These are phyloP conservation scores for Phrynosoma blainvillii DNA, from an alignment of 2,113 vertebrate species.

Conservation along the genomic window DNA sequence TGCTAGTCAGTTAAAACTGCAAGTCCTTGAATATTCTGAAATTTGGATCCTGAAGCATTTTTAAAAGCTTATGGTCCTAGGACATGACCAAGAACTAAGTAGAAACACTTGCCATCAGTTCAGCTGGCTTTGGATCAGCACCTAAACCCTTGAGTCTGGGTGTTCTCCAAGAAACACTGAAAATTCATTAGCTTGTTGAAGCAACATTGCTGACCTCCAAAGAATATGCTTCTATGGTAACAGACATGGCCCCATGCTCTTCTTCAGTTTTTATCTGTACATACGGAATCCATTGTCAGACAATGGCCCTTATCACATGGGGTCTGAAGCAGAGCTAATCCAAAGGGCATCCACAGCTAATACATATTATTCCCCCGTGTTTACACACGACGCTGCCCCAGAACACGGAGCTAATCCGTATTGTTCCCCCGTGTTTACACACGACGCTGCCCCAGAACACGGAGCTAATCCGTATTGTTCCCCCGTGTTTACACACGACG, in stretches of 20 bases:
- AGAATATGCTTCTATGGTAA: not conserved
- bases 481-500: too few species aligned
- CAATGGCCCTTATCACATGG: too few species aligned
- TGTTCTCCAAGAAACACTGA: not conserved
- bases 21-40: not conserved
- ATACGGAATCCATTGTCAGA: not conserved
- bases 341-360: too few species aligned
- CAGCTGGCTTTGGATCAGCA: not conserved
- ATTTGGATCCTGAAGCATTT: not conserved
- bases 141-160: fast-evolving
- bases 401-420: too few species aligned
- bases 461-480: too few species aligned
- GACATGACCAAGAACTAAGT: not conserved
- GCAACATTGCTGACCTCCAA: not conserved
- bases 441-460: too few species aligned
- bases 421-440: too few species aligned
- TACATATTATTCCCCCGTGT: too few species aligned
- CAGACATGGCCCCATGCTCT: not conserved
- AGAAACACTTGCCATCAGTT: not conserved
- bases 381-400: too few species aligned
- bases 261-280: not conserved
- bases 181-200: not conserved
- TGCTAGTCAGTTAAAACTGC: not conserved
- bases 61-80: not conserved
- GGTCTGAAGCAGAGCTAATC: too few species aligned